Evolutionary conservation across 1,140 invertebrate species (phyloP), one percentile per base, ranked within the genome.

Genomic region (Neodiprion fabricii): DNA sequence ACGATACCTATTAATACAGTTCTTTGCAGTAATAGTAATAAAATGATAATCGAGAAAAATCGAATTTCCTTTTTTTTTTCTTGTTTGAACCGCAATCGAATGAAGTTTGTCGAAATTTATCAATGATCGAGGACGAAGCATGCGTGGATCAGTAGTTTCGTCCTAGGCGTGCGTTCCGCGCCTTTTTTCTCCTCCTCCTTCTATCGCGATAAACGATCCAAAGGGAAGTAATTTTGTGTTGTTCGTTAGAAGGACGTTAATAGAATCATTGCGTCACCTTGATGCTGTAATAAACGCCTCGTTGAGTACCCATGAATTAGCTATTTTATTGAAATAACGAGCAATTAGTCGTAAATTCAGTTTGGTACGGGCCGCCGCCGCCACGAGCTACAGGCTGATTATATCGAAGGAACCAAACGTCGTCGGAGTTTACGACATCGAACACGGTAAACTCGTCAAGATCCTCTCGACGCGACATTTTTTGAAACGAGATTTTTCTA

Each of bases 261-360:
- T 61, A 61, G 5, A 61, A 17, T 17, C 53, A 17, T 61, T 14
- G n/a, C 9, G 53, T 61, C 53, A 61, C 53, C 53, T 61, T 17
- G n/a, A 61, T 17, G 53, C 53, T 61, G 53, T 9, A 61, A 61
- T 61, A 61, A 61, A 61, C 53, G 53, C 53, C 53, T 17, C 9
- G 53, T 61, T 61, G 53, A 61, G 53, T 61, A 61, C 53, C 53
- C 53, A 61, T 61, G 53, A 61, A 61, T 61, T 61, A 61, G 53
- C 11, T 61, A 61, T 61, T 61, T 61, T 61, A 61, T 61, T 61
- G 53, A 61, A 61, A 17, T 61, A 61, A 12, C 53, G 53, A 61
- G 53, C n/a, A 61, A 61, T 61, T 61, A 61, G 53, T 61, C 53
- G 53, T 61, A 61, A 61, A 61, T 61, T 61, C 11, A 61, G 53